Evolutionary conservation across 1,140 invertebrate species (phyloP).

Genomic region (Lepidurus couesii): DNA sequence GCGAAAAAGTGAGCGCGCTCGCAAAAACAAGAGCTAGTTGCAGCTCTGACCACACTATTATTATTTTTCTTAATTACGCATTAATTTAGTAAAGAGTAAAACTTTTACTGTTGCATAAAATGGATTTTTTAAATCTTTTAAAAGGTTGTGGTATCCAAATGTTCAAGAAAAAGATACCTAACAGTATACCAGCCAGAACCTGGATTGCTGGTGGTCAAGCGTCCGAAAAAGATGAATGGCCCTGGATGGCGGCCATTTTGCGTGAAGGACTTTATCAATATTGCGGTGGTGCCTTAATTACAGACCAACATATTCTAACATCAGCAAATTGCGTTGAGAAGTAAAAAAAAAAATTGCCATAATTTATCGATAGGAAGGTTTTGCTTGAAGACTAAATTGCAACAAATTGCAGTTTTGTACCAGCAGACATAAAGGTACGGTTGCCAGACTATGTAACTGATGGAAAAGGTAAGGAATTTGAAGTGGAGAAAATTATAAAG

Average conservation of each 20-base stretch:
- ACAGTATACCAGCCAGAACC: no score
- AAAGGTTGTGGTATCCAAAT: constrained; percentile 61
- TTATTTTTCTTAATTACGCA: no score
- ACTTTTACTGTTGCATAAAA: no score
- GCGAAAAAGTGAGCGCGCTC: no score
- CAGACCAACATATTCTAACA: constrained; percentile 68
- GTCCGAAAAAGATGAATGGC: constrained; percentile 65
- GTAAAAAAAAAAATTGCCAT: background rate
- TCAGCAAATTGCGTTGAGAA: constrained; percentile 63
- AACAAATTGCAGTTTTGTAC: constrained; percentile 36
- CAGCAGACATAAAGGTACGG: constrained; percentile 39
- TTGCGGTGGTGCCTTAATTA: constrained; percentile 72
- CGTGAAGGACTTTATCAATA: constrained; percentile 47
- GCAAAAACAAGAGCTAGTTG: no score
- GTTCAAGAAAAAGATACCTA: constrained; percentile 47
- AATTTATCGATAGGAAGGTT: background rate
- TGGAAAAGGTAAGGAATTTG: constrained; percentile 37
- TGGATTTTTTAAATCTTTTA: no score
- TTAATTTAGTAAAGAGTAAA: no score
- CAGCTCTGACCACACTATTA: no score
- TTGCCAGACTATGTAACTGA: constrained; percentile 41
- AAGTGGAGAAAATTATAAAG: constrained; percentile 36
- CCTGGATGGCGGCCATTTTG: constrained; percentile 71
- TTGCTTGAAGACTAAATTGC: background rate
- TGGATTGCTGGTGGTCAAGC: constrained; percentile 52